phyloP scores from a whole-genome alignment of 2,797 vertebrate genomes.

The Silurus aristotelis region DNA sequence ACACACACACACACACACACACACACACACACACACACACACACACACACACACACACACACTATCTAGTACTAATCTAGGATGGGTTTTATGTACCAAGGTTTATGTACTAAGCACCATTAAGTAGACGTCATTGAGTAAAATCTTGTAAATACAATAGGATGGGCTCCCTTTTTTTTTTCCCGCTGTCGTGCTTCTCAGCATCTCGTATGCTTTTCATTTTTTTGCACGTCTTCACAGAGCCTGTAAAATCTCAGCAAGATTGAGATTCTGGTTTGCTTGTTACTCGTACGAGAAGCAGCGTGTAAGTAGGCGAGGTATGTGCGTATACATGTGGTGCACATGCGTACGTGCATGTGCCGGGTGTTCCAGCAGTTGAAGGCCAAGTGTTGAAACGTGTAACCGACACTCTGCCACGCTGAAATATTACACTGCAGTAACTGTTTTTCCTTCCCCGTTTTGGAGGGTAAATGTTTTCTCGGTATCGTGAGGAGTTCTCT shows the following conservation, averaged over 20 bases:
- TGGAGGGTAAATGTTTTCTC: conserved; percentile 75
- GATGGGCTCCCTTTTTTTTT: background rate
- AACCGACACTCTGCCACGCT: conserved; percentile 66
- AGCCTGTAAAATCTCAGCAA: background rate
- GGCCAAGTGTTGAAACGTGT: conserved; percentile 74
- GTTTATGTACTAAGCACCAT: conserved; percentile 15
- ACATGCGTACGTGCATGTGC: conserved; percentile 42
- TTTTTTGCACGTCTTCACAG: background rate
- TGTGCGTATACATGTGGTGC: background rate
- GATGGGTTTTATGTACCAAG: conserved; percentile 20
- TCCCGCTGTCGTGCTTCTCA: background rate
- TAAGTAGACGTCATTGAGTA: conserved; percentile 5
- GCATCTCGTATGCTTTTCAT: background rate
- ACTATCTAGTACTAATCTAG: background rate
- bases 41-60: background rate
- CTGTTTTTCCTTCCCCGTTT: conserved; percentile 69
- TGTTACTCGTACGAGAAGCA: background rate
- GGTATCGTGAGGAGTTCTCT: conserved; percentile 65
- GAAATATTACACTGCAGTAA: conserved; percentile 67
- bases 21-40: background rate
- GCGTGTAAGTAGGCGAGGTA: background rate
- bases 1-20: background rate
- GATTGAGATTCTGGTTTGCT: background rate
- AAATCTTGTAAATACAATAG: background rate
- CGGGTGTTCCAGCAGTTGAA: conserved; percentile 49